Conservation (phyloP, 1,140 invertebrate genomes). For the Lamellibrachia luymesi region DNA sequence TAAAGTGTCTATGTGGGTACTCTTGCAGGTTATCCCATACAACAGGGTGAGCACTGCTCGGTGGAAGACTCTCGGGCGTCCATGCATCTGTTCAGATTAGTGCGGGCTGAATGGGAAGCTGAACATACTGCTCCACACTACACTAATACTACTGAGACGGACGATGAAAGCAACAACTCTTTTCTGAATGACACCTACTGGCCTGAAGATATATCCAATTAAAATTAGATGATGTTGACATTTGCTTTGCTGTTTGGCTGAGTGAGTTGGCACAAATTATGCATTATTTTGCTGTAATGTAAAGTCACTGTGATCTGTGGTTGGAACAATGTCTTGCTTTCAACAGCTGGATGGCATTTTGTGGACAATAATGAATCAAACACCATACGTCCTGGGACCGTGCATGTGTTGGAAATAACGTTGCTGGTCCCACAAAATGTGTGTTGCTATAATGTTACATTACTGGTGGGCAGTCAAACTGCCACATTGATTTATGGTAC, state of each 20-base stretch:
- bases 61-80: conserved; percentile 39
- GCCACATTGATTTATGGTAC: neutral
- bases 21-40: conserved; percentile 34
- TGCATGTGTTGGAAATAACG: neutral
- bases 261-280: neutral
- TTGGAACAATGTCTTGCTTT: neutral
- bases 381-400: too few relatives aligned
- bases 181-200: conserved; percentile 23
- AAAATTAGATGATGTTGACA: neutral
- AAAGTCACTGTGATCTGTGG: neutral
- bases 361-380: neutral
- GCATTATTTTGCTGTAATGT: neutral
- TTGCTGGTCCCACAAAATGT: neutral
- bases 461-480: neutral
- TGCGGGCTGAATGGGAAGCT: conserved; percentile 38
- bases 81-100: conserved; percentile 39
- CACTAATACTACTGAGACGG: neutral
- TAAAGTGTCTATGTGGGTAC: neutral
- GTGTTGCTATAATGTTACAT: neutral
- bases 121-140: neutral
- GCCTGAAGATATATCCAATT: conserved; percentile 8
- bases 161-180: conserved; percentile 7
- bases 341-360: too few relatives aligned
- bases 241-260: neutral
- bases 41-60: conserved; percentile 40